Conservation (phyloP, 2,113 vertebrate genomes). For the Miniopterus natalensis region DNA sequence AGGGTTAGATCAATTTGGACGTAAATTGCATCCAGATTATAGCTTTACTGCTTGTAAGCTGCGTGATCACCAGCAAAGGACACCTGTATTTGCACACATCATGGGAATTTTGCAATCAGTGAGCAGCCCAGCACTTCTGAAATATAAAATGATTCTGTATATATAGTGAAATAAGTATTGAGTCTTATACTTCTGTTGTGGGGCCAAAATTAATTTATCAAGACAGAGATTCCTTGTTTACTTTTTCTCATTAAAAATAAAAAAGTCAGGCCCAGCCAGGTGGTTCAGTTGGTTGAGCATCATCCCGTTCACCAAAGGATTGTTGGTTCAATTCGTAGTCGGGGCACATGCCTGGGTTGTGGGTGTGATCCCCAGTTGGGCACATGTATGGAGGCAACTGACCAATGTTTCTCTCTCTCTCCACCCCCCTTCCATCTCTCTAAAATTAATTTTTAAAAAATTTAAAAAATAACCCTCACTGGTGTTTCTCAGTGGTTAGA, state of each 20-base stretch:
- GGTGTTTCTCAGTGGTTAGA: too few species aligned
- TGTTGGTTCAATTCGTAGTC: background rate
- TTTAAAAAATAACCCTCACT: background rate
- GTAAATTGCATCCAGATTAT: background rate
- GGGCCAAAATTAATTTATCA: background rate
- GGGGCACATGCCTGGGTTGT: background rate
- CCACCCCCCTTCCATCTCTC: background rate
- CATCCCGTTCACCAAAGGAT: background rate
- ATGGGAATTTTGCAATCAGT: background rate
- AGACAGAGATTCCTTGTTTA: background rate
- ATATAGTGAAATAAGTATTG: background rate
- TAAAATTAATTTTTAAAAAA: background rate
- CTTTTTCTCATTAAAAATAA: conserved; percentile 27
- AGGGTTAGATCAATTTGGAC: background rate
- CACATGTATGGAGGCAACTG: background rate
- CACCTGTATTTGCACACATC: background rate
- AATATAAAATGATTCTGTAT: background rate
- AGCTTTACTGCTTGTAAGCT: background rate
- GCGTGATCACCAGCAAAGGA: background rate
- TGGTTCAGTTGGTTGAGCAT: background rate
- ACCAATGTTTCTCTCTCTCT: background rate
- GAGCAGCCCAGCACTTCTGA: background rate
- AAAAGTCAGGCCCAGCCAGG: background rate
- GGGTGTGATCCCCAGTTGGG: background rate
- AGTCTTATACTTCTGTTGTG: background rate